Conservation (phyloP, 2,797 vertebrate species). For the Phoxinus dragarum region DNA sequence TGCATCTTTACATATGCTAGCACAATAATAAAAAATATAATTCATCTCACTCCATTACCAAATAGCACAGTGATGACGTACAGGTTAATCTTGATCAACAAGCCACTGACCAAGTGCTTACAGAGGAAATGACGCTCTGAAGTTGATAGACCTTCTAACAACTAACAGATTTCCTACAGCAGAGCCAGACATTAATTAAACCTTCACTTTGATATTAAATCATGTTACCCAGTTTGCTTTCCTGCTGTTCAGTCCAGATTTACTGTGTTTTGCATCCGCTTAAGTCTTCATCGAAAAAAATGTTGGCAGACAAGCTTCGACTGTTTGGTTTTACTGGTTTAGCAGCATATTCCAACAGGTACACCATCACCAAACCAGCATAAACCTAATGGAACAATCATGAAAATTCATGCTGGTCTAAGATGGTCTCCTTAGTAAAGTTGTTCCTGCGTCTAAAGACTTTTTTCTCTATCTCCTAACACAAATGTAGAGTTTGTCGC, state of each 20-base stretch:
- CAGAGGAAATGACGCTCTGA: conserved; percentile 28
- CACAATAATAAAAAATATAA: conserved; percentile 47
- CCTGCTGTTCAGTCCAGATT: neutral
- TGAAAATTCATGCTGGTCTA: neutral
- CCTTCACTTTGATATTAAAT: conserved; percentile 12
- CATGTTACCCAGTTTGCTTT: neutral
- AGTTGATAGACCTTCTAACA: conserved; percentile 45
- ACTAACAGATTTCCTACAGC: conserved; percentile 30
- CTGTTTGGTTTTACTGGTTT: neutral
- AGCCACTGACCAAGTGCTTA: conserved; percentile 33
- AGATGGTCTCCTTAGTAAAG: neutral
- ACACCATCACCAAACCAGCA: neutral
- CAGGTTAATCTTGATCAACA: conserved; percentile 44
- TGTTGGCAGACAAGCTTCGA: neutral
- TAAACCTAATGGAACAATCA: neutral
- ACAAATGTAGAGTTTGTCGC: conserved; percentile 56
- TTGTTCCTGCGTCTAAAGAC: neutral
- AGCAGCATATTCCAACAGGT: neutral
- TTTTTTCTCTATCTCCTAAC: no score
- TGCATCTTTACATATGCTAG: conserved; percentile 41
- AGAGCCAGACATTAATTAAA: conserved; percentile 33
- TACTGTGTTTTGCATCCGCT: neutral
- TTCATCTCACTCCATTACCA: conserved; percentile 50
- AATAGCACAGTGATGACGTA: conserved; percentile 47
- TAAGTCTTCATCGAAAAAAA: neutral